Base-by-base conservation (phyloP, 2,888 invertebrate genomes). In the Oscheius sp. region DNA sequence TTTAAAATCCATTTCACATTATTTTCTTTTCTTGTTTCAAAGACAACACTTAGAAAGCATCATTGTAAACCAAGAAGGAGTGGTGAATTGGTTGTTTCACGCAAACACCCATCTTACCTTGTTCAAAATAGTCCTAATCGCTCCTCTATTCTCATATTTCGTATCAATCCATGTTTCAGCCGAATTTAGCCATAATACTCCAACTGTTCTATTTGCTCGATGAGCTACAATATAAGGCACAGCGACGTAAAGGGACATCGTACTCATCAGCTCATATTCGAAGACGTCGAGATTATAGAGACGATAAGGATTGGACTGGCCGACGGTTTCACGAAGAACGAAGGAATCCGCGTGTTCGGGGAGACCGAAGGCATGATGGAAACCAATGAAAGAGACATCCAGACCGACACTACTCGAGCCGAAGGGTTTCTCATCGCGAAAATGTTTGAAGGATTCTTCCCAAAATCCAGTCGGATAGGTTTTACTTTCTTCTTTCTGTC, bases 161-260 rank as follows among this genome's bases (percentile, higher is more conserved):
- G 80, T 91, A 85, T 99, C 98, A 30, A 98, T 91, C 98, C 98
- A 99, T 0, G 96, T 98, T 89, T 99, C 98, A 0, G 98, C 95
- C 0, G 95, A 92, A 89, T 98, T 99, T 86, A 94, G 91, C 97
- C 97, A 99, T 86, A 94, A 94, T 20, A 95, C 90, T 28, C 95
- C 97, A 0, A 92, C 91, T 0, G 94, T 93, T 80, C 90, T 84
- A 70, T 87, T 90, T 78, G 92, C 91, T 30, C 90, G 87, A 49
- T 85, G 97, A 12, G 95, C 94, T 80, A 95, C 91, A 85, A 98
- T 90, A 63, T 96, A 92, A 0, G 98, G 97, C 22, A 98, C 90
- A 0, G 94, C 90, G 8, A 96, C 98, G 87, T 99, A 99, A 8
- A 98, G 89, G 0, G 98, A 92, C 97, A 97, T 98, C 33, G 92